phyloP scores from a whole-genome alignment of 2,888 invertebrate genomes.

The Phalangium opilio region DNA sequence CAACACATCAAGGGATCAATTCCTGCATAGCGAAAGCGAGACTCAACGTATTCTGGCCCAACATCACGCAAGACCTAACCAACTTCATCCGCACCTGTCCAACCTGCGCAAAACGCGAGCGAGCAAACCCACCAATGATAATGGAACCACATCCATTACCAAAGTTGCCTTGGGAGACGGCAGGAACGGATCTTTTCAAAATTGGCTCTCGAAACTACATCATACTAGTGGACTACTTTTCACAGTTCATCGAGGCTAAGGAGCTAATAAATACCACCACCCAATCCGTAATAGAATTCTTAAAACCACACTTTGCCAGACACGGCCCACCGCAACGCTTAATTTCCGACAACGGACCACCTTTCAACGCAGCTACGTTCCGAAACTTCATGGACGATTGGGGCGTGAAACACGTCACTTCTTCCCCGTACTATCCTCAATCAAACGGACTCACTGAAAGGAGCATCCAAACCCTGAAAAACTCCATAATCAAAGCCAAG shows the following conservation, averaged over 20 bases:
- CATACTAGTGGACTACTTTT: conserved; percentile 4
- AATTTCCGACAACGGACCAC: conserved; percentile 4
- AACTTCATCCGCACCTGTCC: neutral
- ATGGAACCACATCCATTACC: neutral
- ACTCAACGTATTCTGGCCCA: conserved; percentile 5
- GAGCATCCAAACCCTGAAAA: conserved; percentile 1
- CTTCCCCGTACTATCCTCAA: conserved; percentile 1
- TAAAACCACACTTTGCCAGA: conserved; percentile 6
- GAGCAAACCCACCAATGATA: neutral
- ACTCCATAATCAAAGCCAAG: conserved; percentile 3
- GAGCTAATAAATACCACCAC: neutral
- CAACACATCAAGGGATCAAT: conserved; percentile 3
- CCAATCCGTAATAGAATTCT: conserved; percentile 2
- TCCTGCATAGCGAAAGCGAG: conserved; percentile 4
- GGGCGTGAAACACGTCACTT: conserved; percentile 1
- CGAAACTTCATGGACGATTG: neutral
- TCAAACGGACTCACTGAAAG: conserved; percentile 3
- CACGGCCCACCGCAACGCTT: neutral
- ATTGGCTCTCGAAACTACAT: conserved; percentile 1
- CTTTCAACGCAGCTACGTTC: conserved; percentile 1
- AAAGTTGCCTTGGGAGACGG: conserved; percentile 3
- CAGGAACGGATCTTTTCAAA: conserved; percentile 2
- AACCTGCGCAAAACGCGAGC: conserved; percentile 2
- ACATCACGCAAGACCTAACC: neutral
- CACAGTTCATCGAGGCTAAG: conserved; percentile 4